Base-by-base conservation (phyloP, 2,888 invertebrate species). In the Salpingus planirostris region DNA sequence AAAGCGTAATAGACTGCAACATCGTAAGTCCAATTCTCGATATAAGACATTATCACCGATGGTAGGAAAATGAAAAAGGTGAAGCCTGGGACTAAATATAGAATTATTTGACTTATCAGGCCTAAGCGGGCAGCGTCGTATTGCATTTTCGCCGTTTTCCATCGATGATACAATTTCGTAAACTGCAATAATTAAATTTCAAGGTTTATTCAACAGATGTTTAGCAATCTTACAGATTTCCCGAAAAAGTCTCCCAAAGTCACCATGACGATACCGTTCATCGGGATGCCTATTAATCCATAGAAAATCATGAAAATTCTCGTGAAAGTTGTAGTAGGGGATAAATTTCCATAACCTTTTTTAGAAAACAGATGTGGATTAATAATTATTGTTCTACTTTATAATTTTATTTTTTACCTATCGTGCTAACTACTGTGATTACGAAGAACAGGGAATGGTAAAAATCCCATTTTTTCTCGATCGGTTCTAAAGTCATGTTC, bases 391-490 rank as follows among this genome's bases (percentile, higher is more conserved):
- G 6, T 8, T 10, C 10, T 11, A 7, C 15, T 15, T 29, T 33
- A 28, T 32, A 15, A 23, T 23, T 10, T 5, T 31, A 8, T 26
- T 29, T 30, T 36, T 68, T 66, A 84, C 87, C 92, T 47, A 92
- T 87, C 3, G 91, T 92, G 57, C 88, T 90, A 55, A 89, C 84
- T 29, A 90, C 88, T 10, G 90, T 91, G 50, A 91, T 83, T 3
- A 89, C 83, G 62, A 91, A 91, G 67, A 90, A 90, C 55, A 91
- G 80, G 1, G 90, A 82, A 64, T 91, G 90, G 62, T 89, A 90
- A 63, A 85, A 90, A 54, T 86, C 87, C 91, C 91, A 92, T 55
- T 74, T 76, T 36, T 71, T 69, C 0, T 74, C 75, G 4, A 69
- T 66, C 18, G 78, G 76, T 5, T 72, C 73, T 0, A 73, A 71